These are phyloP conservation scores for Sesamia inferens DNA, from an alignment of 2,888 invertebrate genomes.

Conservation along the genomic window DNA sequence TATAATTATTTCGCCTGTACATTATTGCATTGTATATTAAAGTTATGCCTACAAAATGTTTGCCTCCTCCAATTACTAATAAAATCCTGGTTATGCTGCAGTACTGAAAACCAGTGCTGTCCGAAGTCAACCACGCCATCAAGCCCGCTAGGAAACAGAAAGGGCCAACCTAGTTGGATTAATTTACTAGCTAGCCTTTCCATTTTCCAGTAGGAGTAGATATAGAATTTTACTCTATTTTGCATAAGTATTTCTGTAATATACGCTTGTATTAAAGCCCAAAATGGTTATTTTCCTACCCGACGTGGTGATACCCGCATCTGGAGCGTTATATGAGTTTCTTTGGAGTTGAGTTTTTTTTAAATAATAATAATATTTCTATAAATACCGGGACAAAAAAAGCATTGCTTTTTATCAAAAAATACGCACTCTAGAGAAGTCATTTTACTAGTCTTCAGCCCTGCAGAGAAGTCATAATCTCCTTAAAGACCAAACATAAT, in stretches of 20 bases:
- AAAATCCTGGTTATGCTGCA: too few relatives aligned
- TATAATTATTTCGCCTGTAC: neutral
- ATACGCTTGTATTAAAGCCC: neutral
- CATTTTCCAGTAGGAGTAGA: neutral
- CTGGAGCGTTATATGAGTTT: neutral
- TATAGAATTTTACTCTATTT: neutral
- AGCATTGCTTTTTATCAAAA: neutral
- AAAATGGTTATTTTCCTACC: neutral
- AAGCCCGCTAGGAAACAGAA: conserved; percentile 1
- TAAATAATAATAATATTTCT: too few relatives aligned
- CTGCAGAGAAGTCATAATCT: neutral
- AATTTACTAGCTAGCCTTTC: conserved; percentile 45
- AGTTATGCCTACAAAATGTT: too few relatives aligned
- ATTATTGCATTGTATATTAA: neutral
- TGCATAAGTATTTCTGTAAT: neutral
- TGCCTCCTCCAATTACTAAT: neutral
- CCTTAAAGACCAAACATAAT: neutral
- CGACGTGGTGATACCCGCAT: neutral
- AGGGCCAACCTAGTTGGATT: conserved; percentile 30
- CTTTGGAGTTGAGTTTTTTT: too few relatives aligned
- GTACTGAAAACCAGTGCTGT: conserved; percentile 7
- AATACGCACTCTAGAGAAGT: neutral
- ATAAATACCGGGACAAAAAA: too few relatives aligned
- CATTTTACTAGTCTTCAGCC: neutral
- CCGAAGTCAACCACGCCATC: conserved; percentile 11